phyloP scores from a whole-genome alignment of 2,888 invertebrate species.

The Ligdia adustata region DNA sequence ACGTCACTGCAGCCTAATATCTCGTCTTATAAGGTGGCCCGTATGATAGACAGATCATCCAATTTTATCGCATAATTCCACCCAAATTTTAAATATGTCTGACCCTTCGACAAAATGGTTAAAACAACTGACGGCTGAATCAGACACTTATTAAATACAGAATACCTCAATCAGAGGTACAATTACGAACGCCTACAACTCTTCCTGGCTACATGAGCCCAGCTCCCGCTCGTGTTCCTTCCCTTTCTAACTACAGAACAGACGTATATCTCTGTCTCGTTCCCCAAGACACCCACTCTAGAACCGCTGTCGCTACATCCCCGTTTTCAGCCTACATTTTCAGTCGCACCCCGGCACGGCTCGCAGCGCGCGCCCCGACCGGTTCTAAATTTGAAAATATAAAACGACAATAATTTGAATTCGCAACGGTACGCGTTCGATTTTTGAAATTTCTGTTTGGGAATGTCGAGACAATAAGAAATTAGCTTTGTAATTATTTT shows the following conservation, averaged over 20 bases:
- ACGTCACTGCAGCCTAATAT: too few species aligned
- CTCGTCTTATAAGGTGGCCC: too few species aligned
- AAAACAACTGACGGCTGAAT: conserved; percentile 25
- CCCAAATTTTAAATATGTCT: too few species aligned
- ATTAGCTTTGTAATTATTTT: conserved; percentile 5
- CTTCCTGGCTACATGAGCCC: conserved; percentile 66
- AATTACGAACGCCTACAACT: conserved; percentile 74
- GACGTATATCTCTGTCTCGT: conserved; percentile 43
- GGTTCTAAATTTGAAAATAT: conserved; percentile 8
- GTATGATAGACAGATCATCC: too few species aligned
- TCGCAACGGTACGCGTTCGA: conserved; percentile 18
- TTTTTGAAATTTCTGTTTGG: conserved; percentile 15
- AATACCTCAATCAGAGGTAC: conserved; percentile 68
- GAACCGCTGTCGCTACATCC: conserved; percentile 56
- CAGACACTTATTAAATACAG: conserved; percentile 63
- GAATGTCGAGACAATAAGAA: conserved; percentile 12
- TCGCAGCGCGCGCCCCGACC: conserved; percentile 39
- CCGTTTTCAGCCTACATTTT: conserved; percentile 66
- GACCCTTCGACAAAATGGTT: not conserved
- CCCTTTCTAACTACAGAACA: conserved; percentile 38
- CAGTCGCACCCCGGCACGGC: conserved; percentile 61
- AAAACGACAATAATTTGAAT: conserved; percentile 28
- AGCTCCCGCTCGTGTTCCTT: conserved; percentile 48
- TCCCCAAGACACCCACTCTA: conserved; percentile 68
- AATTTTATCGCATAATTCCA: too few species aligned